These are phyloP conservation scores for Knipowitschia caucasica DNA, from an alignment of 2,797 vertebrate genomes.

Conservation along the genomic window DNA sequence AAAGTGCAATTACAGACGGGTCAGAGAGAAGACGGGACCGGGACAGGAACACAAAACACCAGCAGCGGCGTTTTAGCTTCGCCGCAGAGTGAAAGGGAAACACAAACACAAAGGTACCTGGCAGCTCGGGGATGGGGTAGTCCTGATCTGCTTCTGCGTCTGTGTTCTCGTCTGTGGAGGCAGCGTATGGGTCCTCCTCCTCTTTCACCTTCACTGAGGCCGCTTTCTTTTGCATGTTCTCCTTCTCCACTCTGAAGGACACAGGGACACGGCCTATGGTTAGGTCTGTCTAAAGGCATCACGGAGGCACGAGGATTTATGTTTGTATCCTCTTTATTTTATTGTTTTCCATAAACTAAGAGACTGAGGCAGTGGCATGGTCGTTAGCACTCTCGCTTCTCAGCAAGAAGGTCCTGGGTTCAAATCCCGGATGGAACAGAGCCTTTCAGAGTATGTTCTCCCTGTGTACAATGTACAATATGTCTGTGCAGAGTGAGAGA, in stretches of 20 bases:
- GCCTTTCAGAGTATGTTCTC: too few species aligned
- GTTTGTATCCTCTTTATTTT: too few species aligned
- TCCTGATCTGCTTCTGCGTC: constrained; percentile 79
- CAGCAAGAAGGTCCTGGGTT: too few species aligned
- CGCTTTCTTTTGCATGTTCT: constrained; percentile 59
- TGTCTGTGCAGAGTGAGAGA: too few species aligned
- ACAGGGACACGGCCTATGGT: background rate
- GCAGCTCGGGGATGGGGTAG: constrained; percentile 83
- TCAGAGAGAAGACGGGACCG: background rate
- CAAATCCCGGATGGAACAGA: too few species aligned
- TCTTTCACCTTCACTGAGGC: constrained; percentile 3
- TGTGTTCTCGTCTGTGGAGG: constrained; percentile 89
- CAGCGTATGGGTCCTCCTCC: constrained; percentile 80
- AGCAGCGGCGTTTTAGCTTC: background rate
- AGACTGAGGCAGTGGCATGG: too few species aligned
- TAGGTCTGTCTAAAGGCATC: too few species aligned
- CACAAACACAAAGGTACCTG: constrained; percentile 65
- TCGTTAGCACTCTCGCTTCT: too few species aligned
- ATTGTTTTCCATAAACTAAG: too few species aligned
- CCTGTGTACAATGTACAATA: background rate
- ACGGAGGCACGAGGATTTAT: too few species aligned
- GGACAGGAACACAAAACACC: background rate
- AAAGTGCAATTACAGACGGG: constrained; percentile 7
- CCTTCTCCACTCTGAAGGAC: constrained; percentile 62
- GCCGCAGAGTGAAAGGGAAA: background rate